phyloP scores from a whole-genome alignment of 2,113 vertebrate species.

The Lota lota region DNA sequence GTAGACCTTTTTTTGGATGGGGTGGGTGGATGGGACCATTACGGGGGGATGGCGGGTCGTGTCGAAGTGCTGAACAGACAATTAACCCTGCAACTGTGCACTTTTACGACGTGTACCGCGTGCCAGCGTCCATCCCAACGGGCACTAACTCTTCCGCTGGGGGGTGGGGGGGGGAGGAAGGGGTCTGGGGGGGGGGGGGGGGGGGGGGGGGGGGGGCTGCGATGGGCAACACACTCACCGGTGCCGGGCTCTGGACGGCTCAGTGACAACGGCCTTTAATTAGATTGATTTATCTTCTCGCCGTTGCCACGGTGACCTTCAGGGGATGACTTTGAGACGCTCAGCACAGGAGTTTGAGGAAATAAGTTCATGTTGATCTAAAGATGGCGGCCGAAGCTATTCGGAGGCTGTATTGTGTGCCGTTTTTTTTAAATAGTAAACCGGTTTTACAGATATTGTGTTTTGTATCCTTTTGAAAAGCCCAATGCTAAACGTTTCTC shows the following conservation, averaged over 20 bases:
- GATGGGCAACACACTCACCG: slow-evolving; percentile 73
- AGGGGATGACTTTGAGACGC: not conserved
- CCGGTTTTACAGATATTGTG: too few relatives aligned
- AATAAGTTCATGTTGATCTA: too few relatives aligned
- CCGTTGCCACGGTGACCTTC: slow-evolving; percentile 76
- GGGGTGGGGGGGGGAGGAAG: too few relatives aligned
- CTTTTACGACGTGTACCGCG: slow-evolving; percentile 85
- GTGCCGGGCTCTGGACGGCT: slow-evolving; percentile 88
- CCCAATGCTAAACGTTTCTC: too few relatives aligned
- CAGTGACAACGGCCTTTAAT: slow-evolving; percentile 74
- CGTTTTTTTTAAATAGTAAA: too few relatives aligned
- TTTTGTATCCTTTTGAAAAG: too few relatives aligned
- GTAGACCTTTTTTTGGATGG: slow-evolving; percentile 75
- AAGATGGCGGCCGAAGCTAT: too few relatives aligned
- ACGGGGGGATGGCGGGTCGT: slow-evolving; percentile 79
- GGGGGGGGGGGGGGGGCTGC: slow-evolving; percentile 80
- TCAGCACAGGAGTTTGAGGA: too few relatives aligned
- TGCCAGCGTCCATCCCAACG: slow-evolving; percentile 74
- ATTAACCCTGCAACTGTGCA: slow-evolving; percentile 99
- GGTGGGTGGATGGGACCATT: slow-evolving; percentile 72
- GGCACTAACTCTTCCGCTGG: slow-evolving; percentile 86
- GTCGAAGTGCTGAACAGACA: slow-evolving; percentile 87
- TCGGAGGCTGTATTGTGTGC: too few relatives aligned
- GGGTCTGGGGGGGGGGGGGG: slow-evolving; percentile 51
- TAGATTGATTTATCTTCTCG: slow-evolving; percentile 93